Percentiles rank a stretch among this genome's conserved stretches.
Evolutionary conservation across 2,888 invertebrate genomes (phyloP).

Genomic region (Plemyria rubiginata): DNA sequence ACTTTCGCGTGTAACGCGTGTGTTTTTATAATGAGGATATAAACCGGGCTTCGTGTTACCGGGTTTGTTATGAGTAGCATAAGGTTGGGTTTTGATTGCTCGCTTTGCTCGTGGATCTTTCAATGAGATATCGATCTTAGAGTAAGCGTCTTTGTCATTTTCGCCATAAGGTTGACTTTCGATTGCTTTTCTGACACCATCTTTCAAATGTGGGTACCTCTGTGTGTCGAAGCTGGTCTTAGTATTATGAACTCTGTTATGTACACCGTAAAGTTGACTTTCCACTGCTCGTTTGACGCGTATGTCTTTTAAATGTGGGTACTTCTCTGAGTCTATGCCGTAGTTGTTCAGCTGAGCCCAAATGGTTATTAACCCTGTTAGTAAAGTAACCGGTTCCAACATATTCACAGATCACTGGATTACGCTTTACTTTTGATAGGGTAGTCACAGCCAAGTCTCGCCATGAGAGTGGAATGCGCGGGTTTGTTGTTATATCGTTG

Average conservation of each 20-base stretch:
- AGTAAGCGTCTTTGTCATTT: neutral
- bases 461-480: neutral
- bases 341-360: slow-evolving; percentile 45
- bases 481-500: too few relatives aligned
- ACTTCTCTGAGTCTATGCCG: slow-evolving; percentile 45
- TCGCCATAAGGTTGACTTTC: neutral
- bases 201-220: slow-evolving; percentile 33
- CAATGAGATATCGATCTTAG: slow-evolving; percentile 3
- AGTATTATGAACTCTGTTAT: neutral
- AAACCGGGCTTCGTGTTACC: neutral
- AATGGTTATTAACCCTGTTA: slow-evolving; percentile 5
- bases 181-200: slow-evolving; percentile 45
- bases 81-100: neutral
- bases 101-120: slow-evolving; percentile 37
- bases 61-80: neutral
- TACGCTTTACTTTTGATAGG: neutral
- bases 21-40: too few relatives aligned
- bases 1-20: neutral
- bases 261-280: neutral
- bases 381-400: slow-evolving; percentile 21
- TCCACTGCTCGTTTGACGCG: slow-evolving; percentile 45
- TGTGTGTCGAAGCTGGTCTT: neutral
- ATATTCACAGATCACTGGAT: neutral
- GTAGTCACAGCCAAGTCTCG: neutral
- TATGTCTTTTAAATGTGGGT: slow-evolving; percentile 45